These are phyloP conservation scores for Phengaris arion DNA, from an alignment of 2,888 invertebrate species.

Conservation along the genomic window DNA sequence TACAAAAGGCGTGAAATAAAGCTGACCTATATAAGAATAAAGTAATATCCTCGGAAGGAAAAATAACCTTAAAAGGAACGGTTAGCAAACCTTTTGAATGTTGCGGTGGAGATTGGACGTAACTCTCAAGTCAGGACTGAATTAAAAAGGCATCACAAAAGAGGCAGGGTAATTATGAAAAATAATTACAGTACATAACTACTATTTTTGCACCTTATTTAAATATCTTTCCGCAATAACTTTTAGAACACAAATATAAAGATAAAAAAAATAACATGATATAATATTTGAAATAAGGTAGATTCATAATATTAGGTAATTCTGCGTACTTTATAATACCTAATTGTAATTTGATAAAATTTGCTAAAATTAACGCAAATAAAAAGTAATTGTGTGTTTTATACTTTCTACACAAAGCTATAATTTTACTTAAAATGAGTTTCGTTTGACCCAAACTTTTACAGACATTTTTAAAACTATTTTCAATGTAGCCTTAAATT, in stretches of 20 bases:
- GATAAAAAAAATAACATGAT: too few relatives aligned
- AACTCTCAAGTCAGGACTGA: not conserved
- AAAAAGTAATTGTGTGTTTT: too few relatives aligned
- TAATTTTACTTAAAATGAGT: not conserved
- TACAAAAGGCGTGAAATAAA: slow-evolving; percentile 6
- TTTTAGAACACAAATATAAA: not conserved
- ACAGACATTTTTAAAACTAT: not conserved
- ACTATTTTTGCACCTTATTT: not conserved
- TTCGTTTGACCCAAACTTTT: not conserved
- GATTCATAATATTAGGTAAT: too few relatives aligned
- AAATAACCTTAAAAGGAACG: not conserved
- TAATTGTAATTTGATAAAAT: too few relatives aligned
- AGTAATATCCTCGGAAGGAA: slow-evolving; percentile 6
- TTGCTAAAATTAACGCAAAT: too few relatives aligned
- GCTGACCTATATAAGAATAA: slow-evolving; percentile 4
- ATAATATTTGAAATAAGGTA: too few relatives aligned
- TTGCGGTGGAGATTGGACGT: not conserved
- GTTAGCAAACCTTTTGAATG: slow-evolving; percentile 21
- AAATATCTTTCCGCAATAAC: not conserved
- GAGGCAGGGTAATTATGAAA: slow-evolving; percentile 6
- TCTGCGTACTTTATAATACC: too few relatives aligned
- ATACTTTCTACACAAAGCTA: too few relatives aligned
- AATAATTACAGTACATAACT: not conserved
- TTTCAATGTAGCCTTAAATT: not conserved
- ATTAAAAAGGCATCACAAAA: not conserved